phyloP scores from a whole-genome alignment of 2,888 invertebrate genomes.

The Cephonodes hylas region DNA sequence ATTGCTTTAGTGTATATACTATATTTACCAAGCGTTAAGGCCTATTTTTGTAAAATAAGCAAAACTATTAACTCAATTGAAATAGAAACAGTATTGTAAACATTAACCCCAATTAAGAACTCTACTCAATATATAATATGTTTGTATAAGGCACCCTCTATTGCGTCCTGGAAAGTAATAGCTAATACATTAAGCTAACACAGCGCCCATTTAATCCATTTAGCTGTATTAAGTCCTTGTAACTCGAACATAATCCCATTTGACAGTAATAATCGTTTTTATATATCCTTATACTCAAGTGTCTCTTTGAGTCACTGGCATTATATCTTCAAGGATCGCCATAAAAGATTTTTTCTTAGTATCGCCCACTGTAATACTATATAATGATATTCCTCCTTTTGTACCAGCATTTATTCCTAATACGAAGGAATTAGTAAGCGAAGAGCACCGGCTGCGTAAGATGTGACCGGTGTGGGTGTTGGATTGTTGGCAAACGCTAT shows the following conservation, averaged over 20 bases:
- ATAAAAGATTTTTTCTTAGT: background rate
- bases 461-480: conserved; percentile 8
- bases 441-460: background rate
- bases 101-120: background rate
- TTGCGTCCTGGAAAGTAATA: background rate
- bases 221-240: background rate
- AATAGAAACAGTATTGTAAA: background rate
- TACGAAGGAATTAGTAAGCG: background rate
- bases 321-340: background rate
- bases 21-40: no score
- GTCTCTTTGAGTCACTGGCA: background rate
- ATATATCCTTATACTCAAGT: background rate
- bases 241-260: background rate
- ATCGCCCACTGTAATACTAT: background rate
- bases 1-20: no score
- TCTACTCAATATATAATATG: no score
- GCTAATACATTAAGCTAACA: background rate
- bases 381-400: background rate
- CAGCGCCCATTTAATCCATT: background rate
- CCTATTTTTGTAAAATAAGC: no score
- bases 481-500: conserved; percentile 7
- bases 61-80: no score
- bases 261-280: background rate
- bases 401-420: conserved; percentile 1
- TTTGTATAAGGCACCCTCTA: background rate